A percentile compares a stretch with the other conserved stretches of the same genome.
phyloP scores from a whole-genome alignment of 1,140 invertebrate genomes.

The Bombus difficillimus region DNA sequence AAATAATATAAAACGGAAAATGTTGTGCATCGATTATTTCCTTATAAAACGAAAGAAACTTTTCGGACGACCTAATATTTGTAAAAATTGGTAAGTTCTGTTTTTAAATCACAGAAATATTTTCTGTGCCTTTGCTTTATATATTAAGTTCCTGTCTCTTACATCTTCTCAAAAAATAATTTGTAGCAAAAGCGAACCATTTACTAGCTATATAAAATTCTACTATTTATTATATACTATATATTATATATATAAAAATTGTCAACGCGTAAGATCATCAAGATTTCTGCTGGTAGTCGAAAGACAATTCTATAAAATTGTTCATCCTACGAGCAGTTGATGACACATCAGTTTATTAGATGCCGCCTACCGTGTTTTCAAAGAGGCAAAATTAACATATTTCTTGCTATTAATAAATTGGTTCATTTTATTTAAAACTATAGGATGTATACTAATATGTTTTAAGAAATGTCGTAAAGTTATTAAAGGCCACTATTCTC shows the following conservation, averaged over 20 bases:
- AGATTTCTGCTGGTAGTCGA: not conserved
- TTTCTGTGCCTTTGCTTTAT: too few relatives aligned
- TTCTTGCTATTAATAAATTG: not conserved
- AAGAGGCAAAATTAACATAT: not conserved
- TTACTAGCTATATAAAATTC: too few relatives aligned
- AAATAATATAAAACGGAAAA: too few relatives aligned
- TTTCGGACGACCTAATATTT: not conserved
- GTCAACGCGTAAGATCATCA: not conserved
- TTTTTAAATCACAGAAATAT: not conserved
- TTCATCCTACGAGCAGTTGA: not conserved
- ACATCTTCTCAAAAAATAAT: too few relatives aligned
- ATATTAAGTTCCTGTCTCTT: too few relatives aligned
- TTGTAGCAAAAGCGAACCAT: too few relatives aligned
- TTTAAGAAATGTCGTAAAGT: not conserved
- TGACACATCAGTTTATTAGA: not conserved
- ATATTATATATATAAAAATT: not conserved
- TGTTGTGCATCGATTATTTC: too few relatives aligned
- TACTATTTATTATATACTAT: too few relatives aligned
- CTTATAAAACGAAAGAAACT: too few relatives aligned
- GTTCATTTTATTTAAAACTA: constrained; percentile 27
- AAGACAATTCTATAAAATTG: not conserved
- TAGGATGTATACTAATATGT: not conserved
- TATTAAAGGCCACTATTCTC: constrained; percentile 39
- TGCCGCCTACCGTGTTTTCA: not conserved
- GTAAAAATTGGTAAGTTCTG: fast-evolving